Conservation (phyloP, 2,797 vertebrate species). For the Austrolebias charrua region DNA sequence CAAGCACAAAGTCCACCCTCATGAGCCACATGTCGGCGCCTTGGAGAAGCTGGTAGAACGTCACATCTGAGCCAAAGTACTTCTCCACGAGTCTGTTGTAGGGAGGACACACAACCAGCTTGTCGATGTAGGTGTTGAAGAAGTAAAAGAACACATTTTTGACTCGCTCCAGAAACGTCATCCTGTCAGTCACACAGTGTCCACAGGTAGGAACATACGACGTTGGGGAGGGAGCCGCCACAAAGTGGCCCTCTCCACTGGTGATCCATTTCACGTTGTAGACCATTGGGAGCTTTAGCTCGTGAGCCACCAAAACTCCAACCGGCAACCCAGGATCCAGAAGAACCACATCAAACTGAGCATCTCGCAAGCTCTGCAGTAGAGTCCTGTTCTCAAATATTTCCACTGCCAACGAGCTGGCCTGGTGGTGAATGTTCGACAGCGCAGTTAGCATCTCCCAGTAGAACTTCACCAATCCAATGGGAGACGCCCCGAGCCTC, state of each 20-base stretch:
- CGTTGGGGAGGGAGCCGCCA: constrained; percentile 71
- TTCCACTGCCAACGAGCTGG: constrained; percentile 62
- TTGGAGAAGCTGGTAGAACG: constrained; percentile 73
- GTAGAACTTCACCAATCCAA: constrained; percentile 51
- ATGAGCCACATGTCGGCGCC: constrained; percentile 79
- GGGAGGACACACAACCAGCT: constrained; percentile 47
- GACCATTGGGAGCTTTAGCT: constrained; percentile 71
- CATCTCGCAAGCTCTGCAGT: constrained; percentile 62
- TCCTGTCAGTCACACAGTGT: constrained; percentile 42
- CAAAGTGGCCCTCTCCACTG: constrained; percentile 73
- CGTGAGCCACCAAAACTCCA: constrained; percentile 74
- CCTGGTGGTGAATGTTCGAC: constrained; percentile 60
- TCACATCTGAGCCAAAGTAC: constrained; percentile 72
- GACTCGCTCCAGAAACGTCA: constrained; percentile 69
- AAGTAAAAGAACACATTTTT: constrained; percentile 60
- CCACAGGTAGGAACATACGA: constrained; percentile 73
- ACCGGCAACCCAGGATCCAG: constrained; percentile 71
- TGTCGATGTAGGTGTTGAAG: constrained; percentile 57
- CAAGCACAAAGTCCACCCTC: constrained; percentile 81
- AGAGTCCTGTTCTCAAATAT: constrained; percentile 73
- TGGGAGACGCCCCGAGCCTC: constrained; percentile 21
- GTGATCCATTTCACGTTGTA: constrained; percentile 74
- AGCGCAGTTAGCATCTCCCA: constrained; percentile 54
- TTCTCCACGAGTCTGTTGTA: constrained; percentile 62
- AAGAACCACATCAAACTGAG: constrained; percentile 70